Conservation (phyloP, 2,888 invertebrate genomes). For the Automeris io region DNA sequence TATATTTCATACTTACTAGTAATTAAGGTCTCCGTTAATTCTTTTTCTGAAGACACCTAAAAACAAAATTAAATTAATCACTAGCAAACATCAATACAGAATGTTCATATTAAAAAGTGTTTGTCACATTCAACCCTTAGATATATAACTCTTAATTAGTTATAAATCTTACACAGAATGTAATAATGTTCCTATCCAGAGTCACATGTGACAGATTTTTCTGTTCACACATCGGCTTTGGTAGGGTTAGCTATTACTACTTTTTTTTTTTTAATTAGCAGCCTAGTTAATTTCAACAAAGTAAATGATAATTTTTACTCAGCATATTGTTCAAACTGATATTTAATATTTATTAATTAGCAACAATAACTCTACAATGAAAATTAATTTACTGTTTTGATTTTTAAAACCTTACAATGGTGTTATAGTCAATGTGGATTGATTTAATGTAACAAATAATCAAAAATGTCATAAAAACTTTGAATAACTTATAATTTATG, state of each 20-base stretch:
- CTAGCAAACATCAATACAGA: too few relatives aligned
- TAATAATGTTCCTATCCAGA: constrained; percentile 71
- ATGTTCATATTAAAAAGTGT: constrained; percentile 1
- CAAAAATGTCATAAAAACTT: too few relatives aligned
- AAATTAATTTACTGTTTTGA: too few relatives aligned
- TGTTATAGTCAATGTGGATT: too few relatives aligned
- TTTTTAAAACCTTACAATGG: too few relatives aligned
- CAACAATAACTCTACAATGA: background rate
- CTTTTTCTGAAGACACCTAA: background rate
- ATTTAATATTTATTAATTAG: background rate
- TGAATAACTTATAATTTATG: too few relatives aligned
- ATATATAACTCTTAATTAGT: constrained; percentile 37
- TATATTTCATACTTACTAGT: background rate
- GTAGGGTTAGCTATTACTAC: too few relatives aligned
- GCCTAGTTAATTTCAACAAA: constrained; percentile 43
- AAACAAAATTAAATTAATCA: background rate
- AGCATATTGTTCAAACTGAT: constrained; percentile 22
- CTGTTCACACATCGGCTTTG: constrained; percentile 69
- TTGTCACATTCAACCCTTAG: constrained; percentile 70
- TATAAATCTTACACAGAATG: constrained; percentile 66
- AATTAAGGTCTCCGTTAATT: too few relatives aligned
- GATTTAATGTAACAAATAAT: too few relatives aligned
- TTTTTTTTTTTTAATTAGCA: constrained; percentile 25
- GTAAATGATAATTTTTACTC: constrained; percentile 28
- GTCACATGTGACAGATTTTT: constrained; percentile 51